Percentiles rank a stretch among this genome's conserved stretches.
phyloP scores from a whole-genome alignment of 2,888 invertebrate species.

The Euplexia lucipara region DNA sequence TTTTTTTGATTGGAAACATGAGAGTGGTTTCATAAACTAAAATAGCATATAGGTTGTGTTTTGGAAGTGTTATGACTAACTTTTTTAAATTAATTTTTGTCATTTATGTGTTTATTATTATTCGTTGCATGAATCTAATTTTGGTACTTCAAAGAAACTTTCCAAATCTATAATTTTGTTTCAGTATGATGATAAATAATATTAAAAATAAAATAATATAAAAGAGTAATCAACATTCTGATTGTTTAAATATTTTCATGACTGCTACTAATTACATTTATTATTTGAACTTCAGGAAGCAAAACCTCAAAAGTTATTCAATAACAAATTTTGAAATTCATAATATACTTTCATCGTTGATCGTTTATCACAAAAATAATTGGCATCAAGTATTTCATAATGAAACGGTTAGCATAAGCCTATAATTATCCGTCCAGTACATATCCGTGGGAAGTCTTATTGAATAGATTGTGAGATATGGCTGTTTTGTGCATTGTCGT shows the following conservation, averaged over 20 bases:
- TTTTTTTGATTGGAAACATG: neutral
- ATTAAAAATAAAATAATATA: too few relatives aligned
- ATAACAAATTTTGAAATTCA: neutral
- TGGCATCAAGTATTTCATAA: slow-evolving; percentile 35
- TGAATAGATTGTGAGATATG: slow-evolving; percentile 53
- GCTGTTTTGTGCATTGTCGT: slow-evolving; percentile 36
- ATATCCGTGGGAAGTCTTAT: slow-evolving; percentile 56
- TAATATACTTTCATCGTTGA: slow-evolving; percentile 26
- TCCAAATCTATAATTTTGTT: too few relatives aligned
- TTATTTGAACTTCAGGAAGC: neutral
- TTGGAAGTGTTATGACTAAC: too few relatives aligned
- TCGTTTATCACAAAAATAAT: slow-evolving; percentile 21
- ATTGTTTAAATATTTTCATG: neutral
- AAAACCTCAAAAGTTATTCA: neutral
- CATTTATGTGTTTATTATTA: too few relatives aligned
- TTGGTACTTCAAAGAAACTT: too few relatives aligned
- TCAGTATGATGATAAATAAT: too few relatives aligned
- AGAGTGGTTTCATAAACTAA: too few relatives aligned
- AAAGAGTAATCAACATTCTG: neutral
- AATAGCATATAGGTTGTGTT: too few relatives aligned
- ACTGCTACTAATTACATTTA: neutral
- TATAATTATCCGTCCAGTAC: slow-evolving; percentile 44
- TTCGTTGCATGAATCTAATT: too few relatives aligned
- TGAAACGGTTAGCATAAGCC: slow-evolving; percentile 37
- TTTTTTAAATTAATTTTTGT: too few relatives aligned